phyloP scores from a whole-genome alignment of 2,113 vertebrate genomes.

The Arothron firmamentum region DNA sequence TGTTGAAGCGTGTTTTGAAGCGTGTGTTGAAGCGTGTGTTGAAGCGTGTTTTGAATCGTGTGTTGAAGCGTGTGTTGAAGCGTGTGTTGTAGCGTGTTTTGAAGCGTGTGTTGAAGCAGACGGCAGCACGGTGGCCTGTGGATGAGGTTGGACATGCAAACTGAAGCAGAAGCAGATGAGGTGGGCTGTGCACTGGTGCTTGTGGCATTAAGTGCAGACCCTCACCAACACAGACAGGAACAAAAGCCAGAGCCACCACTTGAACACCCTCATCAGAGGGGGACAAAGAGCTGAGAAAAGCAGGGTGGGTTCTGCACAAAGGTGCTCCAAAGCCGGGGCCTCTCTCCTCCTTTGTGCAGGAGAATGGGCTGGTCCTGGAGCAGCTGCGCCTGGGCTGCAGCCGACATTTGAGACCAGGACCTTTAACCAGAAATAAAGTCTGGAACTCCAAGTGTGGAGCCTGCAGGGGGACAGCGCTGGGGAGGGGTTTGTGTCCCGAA shows the following conservation, averaged over 20 bases:
- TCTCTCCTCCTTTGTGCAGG: conserved; percentile 56
- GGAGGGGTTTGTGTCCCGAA: conserved; percentile 53
- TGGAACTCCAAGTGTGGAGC: conserved; percentile 55
- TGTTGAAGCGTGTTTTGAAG: no score
- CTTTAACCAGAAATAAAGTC: conserved; percentile 73
- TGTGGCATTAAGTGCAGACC: conserved; percentile 21
- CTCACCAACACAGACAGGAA: conserved; percentile 50
- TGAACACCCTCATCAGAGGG: conserved; percentile 51
- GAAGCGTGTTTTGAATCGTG: no score
- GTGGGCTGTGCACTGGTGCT: conserved; percentile 45
- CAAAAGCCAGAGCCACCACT: conserved; percentile 66
- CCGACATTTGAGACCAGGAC: conserved; percentile 68
- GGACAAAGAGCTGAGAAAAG: conserved; percentile 49
- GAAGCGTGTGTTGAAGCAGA: background rate
- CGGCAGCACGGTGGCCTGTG: background rate
- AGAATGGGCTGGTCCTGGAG: conserved; percentile 63
- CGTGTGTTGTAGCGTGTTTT: conserved; percentile 4
- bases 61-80: no score
- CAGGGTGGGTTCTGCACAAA: conserved; percentile 58
- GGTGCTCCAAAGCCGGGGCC: conserved; percentile 53
- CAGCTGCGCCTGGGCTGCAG: conserved; percentile 71
- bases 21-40: no score
- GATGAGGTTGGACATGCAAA: background rate
- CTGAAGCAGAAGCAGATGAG: conserved; percentile 48
- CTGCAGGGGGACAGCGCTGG: conserved; percentile 13